Percentiles rank a stretch among this genome's conserved stretches.
phyloP scores from a whole-genome alignment of 2,113 vertebrate genomes.

The Brevimyrus niger region DNA sequence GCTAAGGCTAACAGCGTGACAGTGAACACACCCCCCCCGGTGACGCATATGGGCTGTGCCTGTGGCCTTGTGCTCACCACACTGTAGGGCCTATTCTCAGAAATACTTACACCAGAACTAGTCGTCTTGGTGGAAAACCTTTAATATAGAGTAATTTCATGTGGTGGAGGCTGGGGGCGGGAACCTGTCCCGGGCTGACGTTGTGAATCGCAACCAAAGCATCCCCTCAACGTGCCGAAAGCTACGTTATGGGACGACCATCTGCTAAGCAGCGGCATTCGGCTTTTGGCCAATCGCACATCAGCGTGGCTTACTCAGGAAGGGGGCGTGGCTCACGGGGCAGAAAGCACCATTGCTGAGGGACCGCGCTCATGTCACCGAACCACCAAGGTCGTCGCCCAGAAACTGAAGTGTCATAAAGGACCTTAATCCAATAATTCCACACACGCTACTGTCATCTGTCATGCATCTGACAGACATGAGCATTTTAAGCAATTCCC shows the following conservation, averaged over 20 bases:
- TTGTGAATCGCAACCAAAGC: neutral
- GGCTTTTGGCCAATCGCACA: neutral
- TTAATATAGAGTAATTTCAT: neutral
- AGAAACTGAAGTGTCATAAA: neutral
- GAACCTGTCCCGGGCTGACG: neutral
- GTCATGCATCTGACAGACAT: neutral
- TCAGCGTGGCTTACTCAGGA: neutral
- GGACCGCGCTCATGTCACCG: neutral
- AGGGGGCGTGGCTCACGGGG: neutral
- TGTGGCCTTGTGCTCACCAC: neutral
- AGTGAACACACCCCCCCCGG: neutral
- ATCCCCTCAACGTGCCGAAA: neutral
- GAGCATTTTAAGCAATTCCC: neutral
- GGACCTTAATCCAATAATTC: neutral
- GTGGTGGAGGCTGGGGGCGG: neutral
- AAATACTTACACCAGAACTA: neutral
- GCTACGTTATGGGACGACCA: neutral
- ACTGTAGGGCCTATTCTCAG: neutral
- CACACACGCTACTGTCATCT: neutral
- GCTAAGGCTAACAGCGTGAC: neutral
- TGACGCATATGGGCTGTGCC: neutral
- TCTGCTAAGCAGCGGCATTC: neutral
- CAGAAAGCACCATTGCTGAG: neutral
- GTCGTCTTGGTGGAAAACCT: neutral
- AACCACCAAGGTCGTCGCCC: neutral